Evolutionary conservation across 2,797 vertebrate species (phyloP), one percentile per base, ranked within the genome.

Genomic region (Eidolon dupreanum): DNA sequence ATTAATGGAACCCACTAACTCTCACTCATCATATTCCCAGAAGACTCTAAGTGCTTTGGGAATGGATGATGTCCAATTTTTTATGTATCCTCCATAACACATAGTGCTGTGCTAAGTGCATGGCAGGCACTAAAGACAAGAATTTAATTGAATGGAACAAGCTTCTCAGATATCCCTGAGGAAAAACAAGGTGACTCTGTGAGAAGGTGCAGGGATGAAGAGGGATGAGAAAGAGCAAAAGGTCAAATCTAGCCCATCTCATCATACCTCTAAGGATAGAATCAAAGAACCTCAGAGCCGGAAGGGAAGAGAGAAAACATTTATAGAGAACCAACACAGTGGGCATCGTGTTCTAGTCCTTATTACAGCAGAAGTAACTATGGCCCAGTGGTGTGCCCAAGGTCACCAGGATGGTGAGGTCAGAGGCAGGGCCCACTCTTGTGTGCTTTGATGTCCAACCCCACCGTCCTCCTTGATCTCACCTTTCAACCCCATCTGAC

Each of bases 401-500:
- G 61, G 41, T 90, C 70, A 90, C 22, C 46, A 70, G 43, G 28
- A 2, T 41, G 49, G 61, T 41, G 36, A 77, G 15, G 68, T 73
- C 33, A 84, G 73, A 73, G 57, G 66, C 13, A 83, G 57, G 41
- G 26, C 57, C 73, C 74, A 75, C 5, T 19, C 31, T 28, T 28
- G 5, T 55, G 26, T 46, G 5, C 68, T 92, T 86, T 66, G 3
- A 88, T 28, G 24, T n/a, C 68, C 22, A 28, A 43, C 38, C 16
- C 43, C 61, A 41, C 17, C 68, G 2, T n/a, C n/a, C n/a, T 79
- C 43, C 46, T 90, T 33, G 33, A n/a, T 83, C 97, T 98, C 95
- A 98, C 98, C 97, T 97, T 95, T 96, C 84, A 96, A 55, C 92
- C 98, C 97, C 84, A 98, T 63, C 19, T 95, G 94, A 92, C 88